Percentiles rank a stretch among this genome's conserved stretches.
These are phyloP conservation scores for Plodia interpunctella DNA, from an alignment of 1,140 invertebrate species.

Conservation along the genomic window DNA sequence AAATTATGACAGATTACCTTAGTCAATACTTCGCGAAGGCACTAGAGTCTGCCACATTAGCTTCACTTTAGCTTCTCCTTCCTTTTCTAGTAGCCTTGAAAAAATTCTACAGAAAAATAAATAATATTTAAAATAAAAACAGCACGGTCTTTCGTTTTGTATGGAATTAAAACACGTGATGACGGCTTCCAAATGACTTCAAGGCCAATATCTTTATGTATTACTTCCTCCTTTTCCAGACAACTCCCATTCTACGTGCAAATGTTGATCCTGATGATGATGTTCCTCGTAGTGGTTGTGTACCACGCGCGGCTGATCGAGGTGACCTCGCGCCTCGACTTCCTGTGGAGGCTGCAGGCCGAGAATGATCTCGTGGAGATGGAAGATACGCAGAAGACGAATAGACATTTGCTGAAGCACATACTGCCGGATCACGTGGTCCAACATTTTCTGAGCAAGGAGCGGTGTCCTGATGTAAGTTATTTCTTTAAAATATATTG, in stretches of 20 bases:
- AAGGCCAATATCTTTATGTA: too few relatives aligned
- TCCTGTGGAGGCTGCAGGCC: constrained; percentile 96
- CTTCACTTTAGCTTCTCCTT: too few relatives aligned
- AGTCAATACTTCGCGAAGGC: too few relatives aligned
- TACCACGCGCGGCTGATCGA: constrained; percentile 95
- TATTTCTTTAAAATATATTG: not conserved
- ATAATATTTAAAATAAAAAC: too few relatives aligned
- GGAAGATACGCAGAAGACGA: constrained; percentile 91
- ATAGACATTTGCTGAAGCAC: constrained; percentile 92
- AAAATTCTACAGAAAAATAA: too few relatives aligned
- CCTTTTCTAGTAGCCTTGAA: too few relatives aligned
- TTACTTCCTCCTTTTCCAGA: constrained; percentile 30
- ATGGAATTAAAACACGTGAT: too few relatives aligned
- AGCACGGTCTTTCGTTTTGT: too few relatives aligned
- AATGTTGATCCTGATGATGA: constrained; percentile 87
- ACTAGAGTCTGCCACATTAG: too few relatives aligned
- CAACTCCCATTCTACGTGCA: constrained; percentile 84
- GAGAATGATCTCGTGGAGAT: constrained; percentile 94
- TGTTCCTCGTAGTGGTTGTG: constrained; percentile 92
- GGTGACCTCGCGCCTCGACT: constrained; percentile 93
- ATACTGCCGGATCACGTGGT: constrained; percentile 98
- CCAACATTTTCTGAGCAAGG: constrained; percentile 91
- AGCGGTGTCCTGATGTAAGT: constrained; percentile 83
- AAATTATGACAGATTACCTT: too few relatives aligned
- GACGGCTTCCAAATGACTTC: too few relatives aligned